phyloP scores from a whole-genome alignment of 2,113 vertebrate species.

The Sterna hirundo region DNA sequence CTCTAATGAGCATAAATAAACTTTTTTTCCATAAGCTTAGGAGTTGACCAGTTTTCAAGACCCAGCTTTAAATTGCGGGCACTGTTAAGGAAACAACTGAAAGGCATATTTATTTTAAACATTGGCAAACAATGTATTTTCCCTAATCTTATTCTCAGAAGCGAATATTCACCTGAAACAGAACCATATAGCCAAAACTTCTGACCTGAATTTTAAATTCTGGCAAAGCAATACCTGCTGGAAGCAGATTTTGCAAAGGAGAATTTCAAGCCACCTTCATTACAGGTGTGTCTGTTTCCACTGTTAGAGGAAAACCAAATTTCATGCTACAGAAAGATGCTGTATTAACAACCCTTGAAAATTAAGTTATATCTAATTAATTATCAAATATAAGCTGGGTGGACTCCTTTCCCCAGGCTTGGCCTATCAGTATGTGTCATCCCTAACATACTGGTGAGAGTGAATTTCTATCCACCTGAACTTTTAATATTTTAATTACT shows the following conservation, averaged over 20 bases:
- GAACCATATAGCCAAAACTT: background rate
- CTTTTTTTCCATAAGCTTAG: background rate
- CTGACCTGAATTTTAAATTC: background rate
- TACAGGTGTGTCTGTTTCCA: background rate
- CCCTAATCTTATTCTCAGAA: background rate
- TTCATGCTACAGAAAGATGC: background rate
- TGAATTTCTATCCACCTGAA: background rate
- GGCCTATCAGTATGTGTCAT: background rate
- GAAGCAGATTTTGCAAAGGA: background rate
- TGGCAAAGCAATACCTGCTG: background rate
- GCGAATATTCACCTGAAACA: background rate
- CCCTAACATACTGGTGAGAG: background rate
- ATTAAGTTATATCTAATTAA: background rate
- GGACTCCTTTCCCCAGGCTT: background rate
- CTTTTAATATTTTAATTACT: background rate
- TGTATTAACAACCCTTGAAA: background rate
- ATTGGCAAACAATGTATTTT: background rate
- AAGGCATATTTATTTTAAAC: background rate
- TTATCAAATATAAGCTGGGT: background rate
- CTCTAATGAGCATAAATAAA: background rate
- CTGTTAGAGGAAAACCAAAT: background rate
- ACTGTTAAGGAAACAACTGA: background rate
- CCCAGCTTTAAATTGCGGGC: background rate
- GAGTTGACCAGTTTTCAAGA: background rate
- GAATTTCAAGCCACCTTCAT: background rate